phyloP scores from a whole-genome alignment of 1,140 invertebrate species.

The Melitaea cinxia region DNA sequence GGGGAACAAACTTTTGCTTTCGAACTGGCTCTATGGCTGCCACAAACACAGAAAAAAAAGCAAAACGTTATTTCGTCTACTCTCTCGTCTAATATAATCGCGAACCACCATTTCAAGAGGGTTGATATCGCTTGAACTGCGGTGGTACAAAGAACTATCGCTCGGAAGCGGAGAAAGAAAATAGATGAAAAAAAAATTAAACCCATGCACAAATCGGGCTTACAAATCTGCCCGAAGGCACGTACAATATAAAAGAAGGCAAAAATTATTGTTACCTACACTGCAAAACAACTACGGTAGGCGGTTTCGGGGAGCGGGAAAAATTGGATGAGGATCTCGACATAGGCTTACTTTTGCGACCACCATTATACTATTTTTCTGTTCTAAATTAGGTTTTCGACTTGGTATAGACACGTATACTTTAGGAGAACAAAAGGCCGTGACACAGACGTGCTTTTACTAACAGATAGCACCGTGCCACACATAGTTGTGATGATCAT shows the following conservation, averaged over 20 bases:
- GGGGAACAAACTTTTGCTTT: slow-evolving; percentile 85
- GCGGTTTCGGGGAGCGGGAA: slow-evolving; percentile 31
- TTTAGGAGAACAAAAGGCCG: slow-evolving; percentile 15
- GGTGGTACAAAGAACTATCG: slow-evolving; percentile 48
- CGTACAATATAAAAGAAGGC: slow-evolving; percentile 40
- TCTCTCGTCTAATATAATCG: slow-evolving; percentile 35
- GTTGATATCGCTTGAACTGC: slow-evolving; percentile 71
- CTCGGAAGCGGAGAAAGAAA: slow-evolving; percentile 46
- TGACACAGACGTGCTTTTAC: not conserved
- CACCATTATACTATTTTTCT: slow-evolving; percentile 44
- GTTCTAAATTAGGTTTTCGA: slow-evolving; percentile 7
- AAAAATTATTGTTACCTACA: slow-evolving; percentile 40
- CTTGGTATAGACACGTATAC: not conserved
- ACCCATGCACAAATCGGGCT: slow-evolving; percentile 72
- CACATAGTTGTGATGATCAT: slow-evolving; percentile 76
- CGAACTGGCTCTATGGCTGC: slow-evolving; percentile 81
- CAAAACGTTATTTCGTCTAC: slow-evolving; percentile 63
- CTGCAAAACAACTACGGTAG: slow-evolving; percentile 57
- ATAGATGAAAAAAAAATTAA: slow-evolving; percentile 47
- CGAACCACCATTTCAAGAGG: slow-evolving; percentile 79
- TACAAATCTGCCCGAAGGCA: slow-evolving; percentile 52
- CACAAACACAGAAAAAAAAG: slow-evolving; percentile 78
- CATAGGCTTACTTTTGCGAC: slow-evolving; percentile 71
- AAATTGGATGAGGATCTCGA: slow-evolving; percentile 46
- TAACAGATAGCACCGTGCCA: slow-evolving; percentile 48